phyloP scores from a whole-genome alignment of 2,797 vertebrate genomes.

The Myiotriccus ornatus region DNA sequence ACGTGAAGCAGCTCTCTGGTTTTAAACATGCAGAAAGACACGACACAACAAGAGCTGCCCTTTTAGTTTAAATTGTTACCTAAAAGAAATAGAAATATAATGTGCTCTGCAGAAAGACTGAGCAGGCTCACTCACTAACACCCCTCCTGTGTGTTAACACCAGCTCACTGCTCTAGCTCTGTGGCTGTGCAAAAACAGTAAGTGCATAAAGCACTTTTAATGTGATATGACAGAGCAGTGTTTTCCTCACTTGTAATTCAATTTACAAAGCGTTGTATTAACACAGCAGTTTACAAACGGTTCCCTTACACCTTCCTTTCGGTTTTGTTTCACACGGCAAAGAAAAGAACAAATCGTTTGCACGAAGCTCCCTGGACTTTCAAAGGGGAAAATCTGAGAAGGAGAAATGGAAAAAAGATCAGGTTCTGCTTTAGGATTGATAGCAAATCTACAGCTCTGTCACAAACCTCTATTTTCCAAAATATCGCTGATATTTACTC shows the following conservation, averaged over 20 bases:
- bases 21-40: background rate
- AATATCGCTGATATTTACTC: background rate
- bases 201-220: background rate
- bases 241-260: background rate
- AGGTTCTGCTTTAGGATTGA: background rate
- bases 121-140: background rate
- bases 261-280: background rate
- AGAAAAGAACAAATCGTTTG: background rate
- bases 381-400: background rate
- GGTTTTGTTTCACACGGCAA: background rate
- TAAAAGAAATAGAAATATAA: background rate
- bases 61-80: background rate
- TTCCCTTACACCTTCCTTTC: background rate
- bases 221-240: background rate
- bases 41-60: background rate
- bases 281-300: background rate
- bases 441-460: background rate
- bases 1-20: background rate
- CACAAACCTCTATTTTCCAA: background rate
- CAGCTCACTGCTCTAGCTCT: background rate
- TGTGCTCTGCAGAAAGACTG: background rate
- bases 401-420: background rate
- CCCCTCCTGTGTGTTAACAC: background rate
- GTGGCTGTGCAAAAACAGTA: background rate
- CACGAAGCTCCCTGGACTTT: background rate